A percentile compares a stretch with the other conserved stretches of the same genome.
Conservation (phyloP, 2,797 vertebrate species). For the Xiphophorus birchmanni region DNA sequence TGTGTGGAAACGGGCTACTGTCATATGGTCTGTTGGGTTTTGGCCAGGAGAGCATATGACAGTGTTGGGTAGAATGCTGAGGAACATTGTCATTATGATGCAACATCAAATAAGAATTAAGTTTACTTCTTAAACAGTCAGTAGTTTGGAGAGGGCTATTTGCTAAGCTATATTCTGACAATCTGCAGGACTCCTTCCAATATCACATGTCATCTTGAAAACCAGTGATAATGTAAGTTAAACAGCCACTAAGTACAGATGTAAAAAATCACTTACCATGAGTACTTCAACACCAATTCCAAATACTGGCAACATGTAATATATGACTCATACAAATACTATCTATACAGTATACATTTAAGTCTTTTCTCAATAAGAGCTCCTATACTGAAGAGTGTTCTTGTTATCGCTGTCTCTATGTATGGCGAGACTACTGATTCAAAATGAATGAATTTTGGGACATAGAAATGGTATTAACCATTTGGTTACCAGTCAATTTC, state of each 20-base stretch:
- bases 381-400: too few species aligned
- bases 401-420: too few species aligned
- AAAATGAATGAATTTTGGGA: too few species aligned
- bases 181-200: neutral
- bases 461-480: too few species aligned
- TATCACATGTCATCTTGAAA: neutral
- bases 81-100: neutral
- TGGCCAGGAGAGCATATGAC: neutral
- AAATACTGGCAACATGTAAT: too few species aligned
- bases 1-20: slow-evolving; percentile 40
- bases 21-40: slow-evolving; percentile 26
- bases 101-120: neutral
- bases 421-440: too few species aligned
- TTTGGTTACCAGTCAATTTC: too few species aligned
- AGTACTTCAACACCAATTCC: too few species aligned
- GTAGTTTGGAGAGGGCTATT: neutral
- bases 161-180: neutral
- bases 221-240: neutral
- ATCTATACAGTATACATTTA: too few species aligned
- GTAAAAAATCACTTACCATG: neutral
- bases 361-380: too few species aligned
- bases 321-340: too few species aligned
- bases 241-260: neutral
- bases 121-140: slow-evolving; percentile 3
- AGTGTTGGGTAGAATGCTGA: neutral